These are phyloP conservation scores for Orestias chungarensis DNA, from an alignment of 2,797 vertebrate species.

Conservation along the genomic window DNA sequence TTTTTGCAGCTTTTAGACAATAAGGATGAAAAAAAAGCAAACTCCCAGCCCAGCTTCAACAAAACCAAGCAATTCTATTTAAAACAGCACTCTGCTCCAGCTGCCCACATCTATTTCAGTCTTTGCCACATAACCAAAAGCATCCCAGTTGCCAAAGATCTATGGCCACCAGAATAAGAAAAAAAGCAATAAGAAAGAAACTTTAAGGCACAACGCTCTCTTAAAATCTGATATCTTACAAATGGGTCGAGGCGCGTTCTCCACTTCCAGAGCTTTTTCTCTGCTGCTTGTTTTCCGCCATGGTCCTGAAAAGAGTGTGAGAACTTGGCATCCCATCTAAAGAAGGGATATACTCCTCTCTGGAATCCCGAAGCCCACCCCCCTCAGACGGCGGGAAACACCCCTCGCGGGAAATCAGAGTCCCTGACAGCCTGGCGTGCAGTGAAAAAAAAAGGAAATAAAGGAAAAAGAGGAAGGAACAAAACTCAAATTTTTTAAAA, in stretches of 20 bases:
- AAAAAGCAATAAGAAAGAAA: slow-evolving; percentile 12
- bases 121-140: slow-evolving; percentile 63
- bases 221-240: slow-evolving; percentile 58
- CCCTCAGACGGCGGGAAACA: slow-evolving; percentile 56
- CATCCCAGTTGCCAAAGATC: slow-evolving; percentile 48
- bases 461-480: not conserved
- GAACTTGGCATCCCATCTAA: slow-evolving; percentile 72
- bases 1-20: not conserved
- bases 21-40: slow-evolving; percentile 5
- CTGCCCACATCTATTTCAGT: slow-evolving; percentile 64
- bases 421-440: slow-evolving; percentile 56
- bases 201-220: slow-evolving; percentile 13
- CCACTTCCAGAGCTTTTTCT: slow-evolving; percentile 58
- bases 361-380: slow-evolving; percentile 47
- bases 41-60: slow-evolving; percentile 23
- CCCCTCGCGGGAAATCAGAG: slow-evolving; percentile 57
- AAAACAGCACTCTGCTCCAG: slow-evolving; percentile 23
- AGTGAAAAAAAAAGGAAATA: slow-evolving; percentile 17
- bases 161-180: slow-evolving; percentile 29
- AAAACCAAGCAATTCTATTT: slow-evolving; percentile 53
- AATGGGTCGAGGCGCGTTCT: slow-evolving; percentile 48
- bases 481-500: slow-evolving; percentile 14
- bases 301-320: slow-evolving; percentile 71
- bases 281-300: slow-evolving; percentile 71
- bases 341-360: slow-evolving; percentile 54